Evolutionary conservation across 1,140 invertebrate genomes (phyloP).

Genomic region (Drosophila cardini): DNA sequence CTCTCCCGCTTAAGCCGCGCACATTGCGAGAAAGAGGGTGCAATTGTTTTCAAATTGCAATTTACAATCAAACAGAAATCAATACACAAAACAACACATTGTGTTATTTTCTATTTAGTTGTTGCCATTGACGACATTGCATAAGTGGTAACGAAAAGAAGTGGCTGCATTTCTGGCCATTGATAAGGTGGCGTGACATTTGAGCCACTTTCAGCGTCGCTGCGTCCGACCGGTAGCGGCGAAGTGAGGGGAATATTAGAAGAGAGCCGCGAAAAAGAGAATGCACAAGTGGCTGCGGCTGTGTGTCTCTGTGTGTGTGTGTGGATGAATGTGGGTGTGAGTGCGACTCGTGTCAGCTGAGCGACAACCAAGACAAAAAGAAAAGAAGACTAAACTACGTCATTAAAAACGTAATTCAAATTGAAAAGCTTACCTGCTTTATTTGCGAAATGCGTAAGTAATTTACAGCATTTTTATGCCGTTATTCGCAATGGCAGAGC

Average conservation of each 20-base stretch:
- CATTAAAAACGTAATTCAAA: conserved; percentile 16
- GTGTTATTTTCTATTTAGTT: not conserved
- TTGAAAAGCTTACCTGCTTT: conserved; percentile 43
- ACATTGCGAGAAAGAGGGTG: not conserved
- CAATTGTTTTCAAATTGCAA: conserved; percentile 11
- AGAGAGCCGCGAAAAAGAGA: conserved; percentile 3
- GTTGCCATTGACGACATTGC: conserved; percentile 64
- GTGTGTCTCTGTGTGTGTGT: conserved; percentile 2
- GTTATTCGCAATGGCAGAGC: conserved; percentile 32
- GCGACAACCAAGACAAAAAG: conserved; percentile 12
- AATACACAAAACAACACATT: conserved; percentile 58
- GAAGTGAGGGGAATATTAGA: conserved; percentile 6
- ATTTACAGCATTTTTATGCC: conserved; percentile 26
- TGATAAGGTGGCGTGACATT: conserved; percentile 75
- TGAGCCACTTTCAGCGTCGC: conserved; percentile 34
- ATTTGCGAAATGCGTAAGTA: conserved; percentile 16
- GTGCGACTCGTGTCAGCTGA: conserved; percentile 50
- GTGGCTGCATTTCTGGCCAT: conserved; percentile 36
- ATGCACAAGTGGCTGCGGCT: conserved; percentile 24
- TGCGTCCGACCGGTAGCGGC: conserved; percentile 41
- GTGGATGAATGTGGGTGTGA: conserved; percentile 15
- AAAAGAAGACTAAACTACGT: conserved; percentile 19
- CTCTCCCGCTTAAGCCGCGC: not conserved
- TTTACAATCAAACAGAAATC: conserved; percentile 52
- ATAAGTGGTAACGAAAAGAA: conserved; percentile 34